Evolutionary conservation across 2,797 vertebrate species (phyloP), one percentile per base, ranked within the genome.

Genomic region (Sparidentex hasta): DNA sequence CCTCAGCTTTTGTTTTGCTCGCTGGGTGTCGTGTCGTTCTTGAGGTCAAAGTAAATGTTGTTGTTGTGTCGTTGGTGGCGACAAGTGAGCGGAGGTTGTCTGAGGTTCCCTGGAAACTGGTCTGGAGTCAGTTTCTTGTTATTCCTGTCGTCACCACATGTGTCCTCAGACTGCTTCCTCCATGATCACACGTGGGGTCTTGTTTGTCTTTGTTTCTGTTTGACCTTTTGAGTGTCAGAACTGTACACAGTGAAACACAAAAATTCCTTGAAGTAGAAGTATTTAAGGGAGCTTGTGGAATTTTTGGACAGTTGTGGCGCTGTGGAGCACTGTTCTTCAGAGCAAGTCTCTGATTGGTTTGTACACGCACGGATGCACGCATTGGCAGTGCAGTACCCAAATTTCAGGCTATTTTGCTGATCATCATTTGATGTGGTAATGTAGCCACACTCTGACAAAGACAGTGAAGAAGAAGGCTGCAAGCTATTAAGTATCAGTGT

Each of bases 1-100:
- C 71, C 52, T 80, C 64, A 70, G 70, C 81, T 66, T 71, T 84
- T 87, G 46, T 84, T 82, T 80, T 87, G 81, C 67, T 90, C 21
- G 9, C 59, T 86, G 63, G 61, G 59, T 86, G 80, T 87, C 29
- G 47, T 90, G 74, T 81, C 17, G 7, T 74, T 77, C 25, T 71
- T 78, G 48, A 80, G 77, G n/a, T 81, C 29, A 62, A 21, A 77
- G 67, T 56, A 13, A 65, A 69, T 71, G 21, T 29, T 27, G 68
- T 65, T 55, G 11, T 58, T 79, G 55, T 72, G 52, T 25, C 50
- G 61, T 8, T 65, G 64, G 61, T 84, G 55, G n/a, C 77, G 62
- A 65, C 54, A 55, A 79, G 33, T 64, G n/a, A 76, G 70, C 18
- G 9, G 64, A 65, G 71, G 65, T 68, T 46, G 46, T 62, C 58